phyloP scores from a whole-genome alignment of 2,797 vertebrate species.

The Prunella strophiata region DNA sequence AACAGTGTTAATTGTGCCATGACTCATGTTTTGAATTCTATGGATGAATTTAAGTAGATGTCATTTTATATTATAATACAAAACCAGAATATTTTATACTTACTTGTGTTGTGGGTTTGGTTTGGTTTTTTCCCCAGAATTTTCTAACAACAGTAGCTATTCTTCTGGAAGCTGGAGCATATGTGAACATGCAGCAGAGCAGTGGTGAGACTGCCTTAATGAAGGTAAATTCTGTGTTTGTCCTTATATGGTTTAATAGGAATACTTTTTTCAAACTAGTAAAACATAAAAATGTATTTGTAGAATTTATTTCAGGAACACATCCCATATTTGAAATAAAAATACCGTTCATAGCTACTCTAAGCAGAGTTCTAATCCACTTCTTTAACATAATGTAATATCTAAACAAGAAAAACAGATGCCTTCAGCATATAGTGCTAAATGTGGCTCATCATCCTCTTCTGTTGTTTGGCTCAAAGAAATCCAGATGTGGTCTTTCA shows the following conservation, averaged over 20 bases:
- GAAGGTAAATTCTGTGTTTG: constrained; percentile 82
- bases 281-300: neutral
- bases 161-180: constrained; percentile 93
- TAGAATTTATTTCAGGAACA: neutral
- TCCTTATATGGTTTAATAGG: neutral
- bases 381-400: neutral
- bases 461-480: neutral
- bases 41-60: neutral
- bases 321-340: neutral
- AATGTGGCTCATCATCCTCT: neutral
- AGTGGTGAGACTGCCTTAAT: constrained; percentile 95
- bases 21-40: neutral
- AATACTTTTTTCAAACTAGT: neutral
- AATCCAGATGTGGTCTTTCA: neutral
- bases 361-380: neutral
- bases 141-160: constrained; percentile 94
- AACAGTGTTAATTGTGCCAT: neutral
- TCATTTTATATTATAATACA: neutral
- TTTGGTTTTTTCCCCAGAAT: constrained; percentile 78
- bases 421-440: neutral
- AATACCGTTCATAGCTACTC: neutral
- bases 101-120: neutral
- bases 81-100: neutral
- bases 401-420: neutral
- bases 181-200: constrained; percentile 89